These are phyloP conservation scores for Conistra vaccinii DNA, from an alignment of 2,888 invertebrate genomes.

Conservation along the genomic window DNA sequence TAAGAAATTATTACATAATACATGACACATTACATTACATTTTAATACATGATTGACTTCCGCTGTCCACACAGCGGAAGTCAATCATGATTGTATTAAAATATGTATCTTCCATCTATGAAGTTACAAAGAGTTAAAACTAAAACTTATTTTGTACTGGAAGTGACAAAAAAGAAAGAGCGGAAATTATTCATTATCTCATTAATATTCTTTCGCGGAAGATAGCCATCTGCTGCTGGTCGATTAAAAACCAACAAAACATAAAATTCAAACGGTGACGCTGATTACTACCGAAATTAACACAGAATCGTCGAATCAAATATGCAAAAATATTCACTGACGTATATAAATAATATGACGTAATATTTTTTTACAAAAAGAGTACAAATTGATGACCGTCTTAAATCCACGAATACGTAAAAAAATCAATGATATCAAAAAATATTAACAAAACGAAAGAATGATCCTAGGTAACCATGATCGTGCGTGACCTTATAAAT, in stretches of 20 bases:
- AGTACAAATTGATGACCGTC: background rate
- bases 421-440: no score
- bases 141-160: background rate
- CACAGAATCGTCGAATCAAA: background rate
- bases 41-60: no score
- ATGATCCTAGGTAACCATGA: background rate
- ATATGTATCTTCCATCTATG: background rate
- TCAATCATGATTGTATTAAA: conserved; percentile 12
- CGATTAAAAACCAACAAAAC: background rate
- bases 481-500: background rate
- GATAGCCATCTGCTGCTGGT: background rate
- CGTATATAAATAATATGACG: no score
- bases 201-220: conserved; percentile 6
- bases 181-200: background rate
- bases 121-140: conserved; percentile 6
- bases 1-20: no score
- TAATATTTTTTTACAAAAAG: background rate
- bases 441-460: conserved; percentile 3
- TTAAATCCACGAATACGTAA: background rate
- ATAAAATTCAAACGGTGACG: background rate
- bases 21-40: no score
- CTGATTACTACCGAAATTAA: background rate
- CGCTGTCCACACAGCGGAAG: no score
- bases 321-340: background rate
- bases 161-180: background rate